Conservation (phyloP, 2,888 invertebrate genomes). For the Drosophila flavopinicola region DNA sequence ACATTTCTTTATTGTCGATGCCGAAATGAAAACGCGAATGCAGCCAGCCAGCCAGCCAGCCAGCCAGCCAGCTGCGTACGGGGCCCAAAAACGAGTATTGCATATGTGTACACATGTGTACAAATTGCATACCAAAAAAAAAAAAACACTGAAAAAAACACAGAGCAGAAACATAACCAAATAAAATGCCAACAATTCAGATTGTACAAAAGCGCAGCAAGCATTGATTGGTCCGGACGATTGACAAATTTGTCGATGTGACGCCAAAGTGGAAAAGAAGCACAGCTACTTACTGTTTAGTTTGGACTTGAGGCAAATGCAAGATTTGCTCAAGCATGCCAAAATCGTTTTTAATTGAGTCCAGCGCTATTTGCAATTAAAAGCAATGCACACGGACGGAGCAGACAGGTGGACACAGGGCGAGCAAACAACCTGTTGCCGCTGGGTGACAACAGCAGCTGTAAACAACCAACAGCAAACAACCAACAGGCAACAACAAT, state of each 20-base stretch:
- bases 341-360: conserved; percentile 53
- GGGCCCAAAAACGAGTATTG: conserved; percentile 53
- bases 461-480: background rate
- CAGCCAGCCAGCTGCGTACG: conserved; percentile 44
- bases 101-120: background rate
- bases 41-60: conserved; percentile 55
- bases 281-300: background rate
- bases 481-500: conserved; percentile 2
- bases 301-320: conserved; percentile 33
- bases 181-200: conserved; percentile 68
- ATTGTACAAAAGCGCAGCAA: conserved; percentile 65
- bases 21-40: conserved; percentile 36
- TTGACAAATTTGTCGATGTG: conserved; percentile 70
- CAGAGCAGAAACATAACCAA: conserved; percentile 27
- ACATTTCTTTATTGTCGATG: conserved; percentile 61
- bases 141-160: background rate
- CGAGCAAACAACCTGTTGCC: background rate
- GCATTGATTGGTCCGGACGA: conserved; percentile 54
- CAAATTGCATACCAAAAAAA: conserved; percentile 35
- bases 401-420: conserved; percentile 4
- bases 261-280: conserved; percentile 39
- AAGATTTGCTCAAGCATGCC: conserved; percentile 16
- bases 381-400: conserved; percentile 17
- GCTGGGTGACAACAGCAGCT: conserved; percentile 2
- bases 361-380: conserved; percentile 57